phyloP scores from a whole-genome alignment of 2,113 vertebrate species.

The Oncorhynchus masou region DNA sequence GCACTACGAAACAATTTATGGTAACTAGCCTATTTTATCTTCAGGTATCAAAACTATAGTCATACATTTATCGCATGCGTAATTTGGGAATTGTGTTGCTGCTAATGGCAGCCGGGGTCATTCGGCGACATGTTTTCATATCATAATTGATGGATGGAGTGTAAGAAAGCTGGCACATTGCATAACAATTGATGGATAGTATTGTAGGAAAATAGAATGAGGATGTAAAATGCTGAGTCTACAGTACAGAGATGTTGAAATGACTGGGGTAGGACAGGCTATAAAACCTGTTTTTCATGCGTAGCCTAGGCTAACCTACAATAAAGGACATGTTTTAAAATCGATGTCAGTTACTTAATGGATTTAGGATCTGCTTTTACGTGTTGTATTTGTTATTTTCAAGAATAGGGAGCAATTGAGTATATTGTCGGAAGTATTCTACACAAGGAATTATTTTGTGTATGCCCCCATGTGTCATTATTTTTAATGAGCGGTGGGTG shows the following conservation, averaged over 20 bases:
- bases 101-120: background rate
- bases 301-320: constrained; percentile 58
- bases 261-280: constrained; percentile 12
- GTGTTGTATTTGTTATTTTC: constrained; percentile 51
- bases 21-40: constrained; percentile 58
- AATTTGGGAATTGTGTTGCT: background rate
- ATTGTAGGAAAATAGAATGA: background rate
- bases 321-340: constrained; percentile 21
- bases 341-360: constrained; percentile 60
- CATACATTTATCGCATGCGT: background rate
- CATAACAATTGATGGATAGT: background rate
- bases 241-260: background rate
- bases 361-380: constrained; percentile 60
- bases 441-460: constrained; percentile 42
- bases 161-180: background rate
- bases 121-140: background rate
- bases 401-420: constrained; percentile 4
- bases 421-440: constrained; percentile 23
- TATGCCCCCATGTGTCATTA: constrained; percentile 57
- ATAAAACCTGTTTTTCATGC: constrained; percentile 58
- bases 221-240: background rate
- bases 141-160: background rate
- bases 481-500: constrained; percentile 34
- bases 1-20: constrained; percentile 76
- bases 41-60: background rate